Percentiles rank a stretch among this genome's conserved stretches.
These are phyloP conservation scores for Callyntrura guangdongensis DNA, from an alignment of 2,888 invertebrate species.

Conservation along the genomic window DNA sequence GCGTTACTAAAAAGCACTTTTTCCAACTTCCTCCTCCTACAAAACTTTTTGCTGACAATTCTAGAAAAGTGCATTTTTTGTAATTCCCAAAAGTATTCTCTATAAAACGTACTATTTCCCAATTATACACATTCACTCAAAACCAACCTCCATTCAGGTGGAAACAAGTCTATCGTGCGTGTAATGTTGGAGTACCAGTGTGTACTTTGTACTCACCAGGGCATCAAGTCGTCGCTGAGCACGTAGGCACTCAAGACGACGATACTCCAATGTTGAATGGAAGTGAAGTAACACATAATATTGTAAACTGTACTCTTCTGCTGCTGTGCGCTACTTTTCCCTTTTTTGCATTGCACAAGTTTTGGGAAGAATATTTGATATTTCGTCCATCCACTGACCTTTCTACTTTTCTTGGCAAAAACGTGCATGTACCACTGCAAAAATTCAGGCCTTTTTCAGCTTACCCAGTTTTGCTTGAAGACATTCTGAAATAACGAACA, in stretches of 20 bases:
- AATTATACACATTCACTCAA: constrained; percentile 14
- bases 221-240: neutral
- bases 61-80: neutral
- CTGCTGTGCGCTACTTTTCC: neutral
- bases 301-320: neutral
- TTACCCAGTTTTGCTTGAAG: neutral
- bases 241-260: neutral
- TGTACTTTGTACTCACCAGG: neutral
- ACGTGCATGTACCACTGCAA: neutral
- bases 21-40: neutral
- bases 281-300: too few relatives aligned
- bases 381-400: constrained; percentile 45
- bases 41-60: constrained; percentile 8
- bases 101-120: neutral
- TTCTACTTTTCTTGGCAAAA: neutral
- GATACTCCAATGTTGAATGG: neutral
- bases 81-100: neutral
- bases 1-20: neutral
- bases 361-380: too few relatives aligned
- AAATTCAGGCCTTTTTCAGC: neutral
- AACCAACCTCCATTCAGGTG: neutral
- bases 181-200: neutral
- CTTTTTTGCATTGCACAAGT: too few relatives aligned
- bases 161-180: constrained; percentile 6
- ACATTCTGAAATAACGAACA: neutral